phyloP scores from a whole-genome alignment of 2,888 invertebrate genomes.

The Desoria tigrina region DNA sequence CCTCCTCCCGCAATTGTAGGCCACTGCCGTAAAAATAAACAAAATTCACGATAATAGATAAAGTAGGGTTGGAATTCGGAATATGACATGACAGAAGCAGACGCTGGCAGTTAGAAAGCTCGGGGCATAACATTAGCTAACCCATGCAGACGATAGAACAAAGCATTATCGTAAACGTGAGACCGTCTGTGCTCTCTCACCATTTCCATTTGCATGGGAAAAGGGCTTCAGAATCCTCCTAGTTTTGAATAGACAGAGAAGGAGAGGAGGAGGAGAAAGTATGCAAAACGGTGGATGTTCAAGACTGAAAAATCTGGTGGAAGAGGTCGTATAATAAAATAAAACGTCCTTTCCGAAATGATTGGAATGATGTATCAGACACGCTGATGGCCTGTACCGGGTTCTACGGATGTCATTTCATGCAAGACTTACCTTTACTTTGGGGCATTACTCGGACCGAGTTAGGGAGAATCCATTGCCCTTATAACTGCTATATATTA shows the following conservation, averaged over 20 bases:
- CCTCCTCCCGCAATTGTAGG: too few species aligned
- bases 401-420: constrained; percentile 16
- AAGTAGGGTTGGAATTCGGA: too few species aligned
- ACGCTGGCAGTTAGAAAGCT: not conserved
- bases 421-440: constrained; percentile 23
- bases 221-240: not conserved
- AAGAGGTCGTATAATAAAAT: constrained; percentile 33
- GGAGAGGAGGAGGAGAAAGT: not conserved
- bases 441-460: not conserved
- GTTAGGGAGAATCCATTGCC: not conserved
- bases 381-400: constrained; percentile 15
- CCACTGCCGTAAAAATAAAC: too few species aligned
- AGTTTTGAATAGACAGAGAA: not conserved
- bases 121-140: not conserved
- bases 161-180: constrained; percentile 20
- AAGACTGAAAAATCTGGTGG: constrained; percentile 17
- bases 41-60: too few species aligned
- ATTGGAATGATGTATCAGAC: constrained; percentile 33
- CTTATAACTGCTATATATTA: too few species aligned
- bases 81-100: constrained; percentile 3
- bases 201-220: constrained; percentile 21
- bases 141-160: not conserved
- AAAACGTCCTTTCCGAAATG: constrained; percentile 31
- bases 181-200: constrained; percentile 6
- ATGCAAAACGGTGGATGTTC: constrained; percentile 16